These are phyloP conservation scores for Pachyseris speciosa DNA, from an alignment of 64 coral and sea anemone genomes.

Conservation along the genomic window DNA sequence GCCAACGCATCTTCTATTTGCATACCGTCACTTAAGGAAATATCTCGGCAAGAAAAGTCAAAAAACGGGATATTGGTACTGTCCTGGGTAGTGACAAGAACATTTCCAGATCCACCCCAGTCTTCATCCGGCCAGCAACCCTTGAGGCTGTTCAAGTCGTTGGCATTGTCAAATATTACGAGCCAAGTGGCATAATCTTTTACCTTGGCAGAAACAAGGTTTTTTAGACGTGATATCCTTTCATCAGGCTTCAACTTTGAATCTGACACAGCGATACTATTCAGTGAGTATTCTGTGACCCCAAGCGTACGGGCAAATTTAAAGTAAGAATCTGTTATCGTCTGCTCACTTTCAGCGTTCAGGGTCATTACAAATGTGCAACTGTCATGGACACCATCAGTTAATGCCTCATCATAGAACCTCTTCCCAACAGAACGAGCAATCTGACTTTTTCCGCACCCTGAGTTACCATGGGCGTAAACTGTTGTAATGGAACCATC, in stretches of 20 bases:
- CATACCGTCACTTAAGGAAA: constrained; percentile 4
- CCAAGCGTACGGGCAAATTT: constrained; percentile 42
- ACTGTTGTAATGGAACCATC: no score
- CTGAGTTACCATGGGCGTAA: no score
- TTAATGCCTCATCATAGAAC: no score
- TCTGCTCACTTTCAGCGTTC: no score
- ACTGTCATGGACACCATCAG: no score
- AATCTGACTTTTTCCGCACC: no score
- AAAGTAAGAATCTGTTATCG: constrained; percentile 46
- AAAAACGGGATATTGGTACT: neutral
- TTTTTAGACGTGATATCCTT: constrained; percentile 34
- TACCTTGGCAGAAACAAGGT: constrained; percentile 34
- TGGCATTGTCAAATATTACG: no score
- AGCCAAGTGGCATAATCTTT: constrained; percentile 47
- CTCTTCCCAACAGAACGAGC: no score
- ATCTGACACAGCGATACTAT: neutral
- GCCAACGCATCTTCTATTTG: neutral
- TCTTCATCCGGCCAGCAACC: neutral
- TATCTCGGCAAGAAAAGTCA: neutral
- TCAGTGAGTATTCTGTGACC: constrained; percentile 19
- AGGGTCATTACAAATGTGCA: no score
- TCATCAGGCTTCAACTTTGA: no score
- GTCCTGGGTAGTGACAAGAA: constrained; percentile 13
- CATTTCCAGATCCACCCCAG: neutral
- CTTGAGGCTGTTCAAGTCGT: neutral